Evolutionary conservation across 2,888 invertebrate species (phyloP).

Genomic region (Parnassius apollo): DNA sequence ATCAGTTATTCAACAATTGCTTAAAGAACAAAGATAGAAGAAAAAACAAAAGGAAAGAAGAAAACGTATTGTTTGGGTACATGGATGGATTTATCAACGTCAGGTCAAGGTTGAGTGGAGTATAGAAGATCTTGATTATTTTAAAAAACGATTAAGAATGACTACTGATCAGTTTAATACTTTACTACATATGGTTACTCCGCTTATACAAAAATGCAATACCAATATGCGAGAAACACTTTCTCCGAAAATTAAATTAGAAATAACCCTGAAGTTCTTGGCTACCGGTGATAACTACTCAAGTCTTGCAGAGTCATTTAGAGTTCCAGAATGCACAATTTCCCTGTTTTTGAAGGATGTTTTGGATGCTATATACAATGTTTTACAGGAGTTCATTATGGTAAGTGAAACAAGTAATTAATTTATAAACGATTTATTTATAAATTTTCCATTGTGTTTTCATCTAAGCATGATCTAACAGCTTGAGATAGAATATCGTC

Average conservation of each 20-base stretch:
- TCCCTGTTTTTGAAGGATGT: slow-evolving; percentile 44
- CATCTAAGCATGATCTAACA: slow-evolving; percentile 27
- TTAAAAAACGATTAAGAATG: slow-evolving; percentile 39
- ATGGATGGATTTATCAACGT: too few relatives aligned
- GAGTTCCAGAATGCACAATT: slow-evolving; percentile 46
- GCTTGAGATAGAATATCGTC: slow-evolving; percentile 45
- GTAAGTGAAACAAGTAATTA: too few relatives aligned
- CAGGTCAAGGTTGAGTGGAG: too few relatives aligned
- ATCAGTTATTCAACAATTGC: too few relatives aligned
- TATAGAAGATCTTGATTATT: too few relatives aligned
- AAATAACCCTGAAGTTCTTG: slow-evolving; percentile 27
- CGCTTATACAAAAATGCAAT: slow-evolving; percentile 32
- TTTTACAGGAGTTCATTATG: too few relatives aligned
- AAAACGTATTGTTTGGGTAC: too few relatives aligned
- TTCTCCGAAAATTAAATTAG: slow-evolving; percentile 28
- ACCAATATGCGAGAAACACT: slow-evolving; percentile 32
- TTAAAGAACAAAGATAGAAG: too few relatives aligned
- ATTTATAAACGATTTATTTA: too few relatives aligned
- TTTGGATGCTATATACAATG: slow-evolving; percentile 38
- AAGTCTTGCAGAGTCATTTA: slow-evolving; percentile 45
- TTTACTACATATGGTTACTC: slow-evolving; percentile 32
- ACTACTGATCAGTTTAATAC: slow-evolving; percentile 38
- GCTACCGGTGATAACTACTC: slow-evolving; percentile 22
- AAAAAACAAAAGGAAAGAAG: too few relatives aligned
- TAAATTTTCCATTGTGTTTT: too few relatives aligned